Conservation (phyloP, 2,113 vertebrate species). For the Aphyosemion australe region DNA sequence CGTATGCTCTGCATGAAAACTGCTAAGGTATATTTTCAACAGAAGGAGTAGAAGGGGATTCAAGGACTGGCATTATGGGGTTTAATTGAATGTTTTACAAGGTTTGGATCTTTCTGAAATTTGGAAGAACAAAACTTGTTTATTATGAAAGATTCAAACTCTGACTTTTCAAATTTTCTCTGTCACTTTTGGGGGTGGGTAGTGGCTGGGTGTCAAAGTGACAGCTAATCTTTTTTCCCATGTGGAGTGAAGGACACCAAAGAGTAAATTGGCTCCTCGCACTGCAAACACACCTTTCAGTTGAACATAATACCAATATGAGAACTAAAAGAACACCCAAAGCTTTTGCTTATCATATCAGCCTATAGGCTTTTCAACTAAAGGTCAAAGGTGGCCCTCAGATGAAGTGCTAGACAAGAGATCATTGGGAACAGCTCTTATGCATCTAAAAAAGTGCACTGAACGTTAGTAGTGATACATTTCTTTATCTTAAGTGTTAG, state of each 20-base stretch:
- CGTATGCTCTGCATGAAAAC: constrained; percentile 36
- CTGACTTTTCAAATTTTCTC: constrained; percentile 73
- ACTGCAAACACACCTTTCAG: constrained; percentile 90
- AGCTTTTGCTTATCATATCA: constrained; percentile 90
- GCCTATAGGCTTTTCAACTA: constrained; percentile 87
- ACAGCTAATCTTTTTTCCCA: constrained; percentile 96
- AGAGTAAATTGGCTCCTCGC: constrained; percentile 90
- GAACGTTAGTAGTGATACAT: constrained; percentile 69
- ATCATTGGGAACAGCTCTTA: constrained; percentile 88
- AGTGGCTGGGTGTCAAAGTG: constrained; percentile 44
- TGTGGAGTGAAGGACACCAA: constrained; percentile 87
- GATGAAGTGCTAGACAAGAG: constrained; percentile 98
- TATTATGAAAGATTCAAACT: background rate
- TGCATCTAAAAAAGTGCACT: constrained; percentile 62
- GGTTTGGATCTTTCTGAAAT: too few species aligned
- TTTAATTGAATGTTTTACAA: too few species aligned
- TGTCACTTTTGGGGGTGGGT: constrained; percentile 67
- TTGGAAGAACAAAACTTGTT: too few species aligned
- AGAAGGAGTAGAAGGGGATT: background rate
- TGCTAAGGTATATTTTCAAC: background rate
- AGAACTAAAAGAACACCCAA: constrained; percentile 91
- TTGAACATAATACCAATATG: constrained; percentile 87
- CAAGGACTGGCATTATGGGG: background rate
- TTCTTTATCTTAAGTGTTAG: constrained; percentile 65
- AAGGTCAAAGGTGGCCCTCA: constrained; percentile 95